A percentile compares a stretch with the other conserved stretches of the same genome.
These are phyloP conservation scores for Lepidurus apus DNA, from an alignment of 1,140 invertebrate species.

Conservation along the genomic window DNA sequence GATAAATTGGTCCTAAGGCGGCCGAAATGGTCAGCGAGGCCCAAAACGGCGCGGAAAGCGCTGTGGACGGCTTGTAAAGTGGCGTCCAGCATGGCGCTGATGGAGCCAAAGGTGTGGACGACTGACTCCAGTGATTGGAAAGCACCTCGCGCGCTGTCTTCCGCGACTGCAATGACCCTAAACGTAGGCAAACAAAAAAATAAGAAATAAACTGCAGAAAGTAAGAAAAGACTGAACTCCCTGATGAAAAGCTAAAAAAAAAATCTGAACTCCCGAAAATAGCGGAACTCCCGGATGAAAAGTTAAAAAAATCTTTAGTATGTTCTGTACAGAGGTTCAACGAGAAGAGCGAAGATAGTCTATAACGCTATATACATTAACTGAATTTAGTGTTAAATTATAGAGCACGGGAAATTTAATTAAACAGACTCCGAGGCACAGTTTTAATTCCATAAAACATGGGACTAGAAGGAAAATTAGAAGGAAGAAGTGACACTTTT, in stretches of 20 bases:
- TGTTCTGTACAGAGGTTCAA: too few species aligned
- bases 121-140: conserved; percentile 92
- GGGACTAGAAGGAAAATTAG: not conserved
- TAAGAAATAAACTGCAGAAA: not conserved
- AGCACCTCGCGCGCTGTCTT: conserved; percentile 81
- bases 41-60: conserved; percentile 88
- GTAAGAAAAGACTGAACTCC: not conserved
- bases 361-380: too few species aligned
- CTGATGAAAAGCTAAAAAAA: not conserved
- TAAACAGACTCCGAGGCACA: too few species aligned
- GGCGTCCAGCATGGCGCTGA: conserved; percentile 94
- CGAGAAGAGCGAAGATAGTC: too few species aligned
- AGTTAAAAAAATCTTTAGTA: not conserved
- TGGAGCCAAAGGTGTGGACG: conserved; percentile 81
- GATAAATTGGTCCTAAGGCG: conserved; percentile 71
- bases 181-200: conserved; percentile 56
- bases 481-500: not conserved
- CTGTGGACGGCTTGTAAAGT: conserved; percentile 91
- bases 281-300: not conserved
- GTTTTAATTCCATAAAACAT: not conserved
- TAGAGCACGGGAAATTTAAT: too few species aligned
- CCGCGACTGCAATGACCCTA: conserved; percentile 56
- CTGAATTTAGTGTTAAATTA: too few species aligned
- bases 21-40: conserved; percentile 90
- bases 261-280: not conserved